Evolutionary conservation across 2,797 vertebrate genomes (phyloP), one percentile per base, ranked within the genome.

Genomic region (Potorous gilbertii): DNA sequence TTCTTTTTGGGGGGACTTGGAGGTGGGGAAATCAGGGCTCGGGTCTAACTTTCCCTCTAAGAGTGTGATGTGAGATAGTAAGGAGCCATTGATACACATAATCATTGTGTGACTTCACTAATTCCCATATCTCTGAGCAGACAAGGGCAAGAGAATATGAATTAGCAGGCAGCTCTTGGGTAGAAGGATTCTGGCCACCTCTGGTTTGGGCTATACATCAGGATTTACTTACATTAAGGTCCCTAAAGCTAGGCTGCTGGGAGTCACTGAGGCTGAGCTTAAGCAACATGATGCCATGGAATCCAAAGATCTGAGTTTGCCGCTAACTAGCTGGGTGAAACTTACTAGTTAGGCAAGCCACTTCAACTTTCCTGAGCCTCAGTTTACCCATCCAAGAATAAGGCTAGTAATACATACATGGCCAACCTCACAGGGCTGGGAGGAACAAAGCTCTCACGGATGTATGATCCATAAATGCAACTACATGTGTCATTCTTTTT

Each of bases 1-100:
- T 81, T 91, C n/a, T 16, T 94, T 91, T 87, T 74, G n/a, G 40
- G n/a, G 94, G 62, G 54, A 46, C 93, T 90, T 52, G 90, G 56
- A 4, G 40, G 91, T 94, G 2, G 54, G 52, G 96, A 92, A 94
- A 66, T 52, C 81, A 93, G 90, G 74, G 11, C 3, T 2, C 28
- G 66, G 24, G 59, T 54, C 18, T 0, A 5, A 50, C 18, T 56
- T 74, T 92, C 57, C 18, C 54, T 81, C 34, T 94, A 57, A 92
- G 54, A 16, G n/a, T 55, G 50, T 14, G 93, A n/a, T 29, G 27
- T 5, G 21, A 93, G n/a, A 56, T 16, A 11, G 5, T 27, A 18
- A 50, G 54, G 81, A 94, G 40, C 54, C 12, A 11, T n/a, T n/a
- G 56, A 27, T 10, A 55, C 57, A 3, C 34, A 62, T 56, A 74